phyloP scores from a whole-genome alignment of 2,113 vertebrate genomes.

The Myotis brandtii region DNA sequence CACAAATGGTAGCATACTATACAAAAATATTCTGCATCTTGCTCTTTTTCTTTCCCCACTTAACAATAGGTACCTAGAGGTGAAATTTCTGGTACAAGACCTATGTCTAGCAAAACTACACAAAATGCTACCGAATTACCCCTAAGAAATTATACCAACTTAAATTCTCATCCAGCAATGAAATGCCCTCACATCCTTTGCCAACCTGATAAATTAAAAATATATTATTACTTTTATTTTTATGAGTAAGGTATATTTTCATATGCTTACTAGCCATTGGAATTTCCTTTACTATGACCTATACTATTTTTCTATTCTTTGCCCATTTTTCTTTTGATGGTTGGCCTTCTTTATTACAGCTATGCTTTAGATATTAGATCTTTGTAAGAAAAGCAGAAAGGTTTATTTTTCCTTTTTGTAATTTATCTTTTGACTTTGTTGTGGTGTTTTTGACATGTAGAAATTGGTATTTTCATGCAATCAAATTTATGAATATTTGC shows the following conservation, averaged over 20 bases:
- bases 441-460: neutral
- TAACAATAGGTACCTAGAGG: neutral
- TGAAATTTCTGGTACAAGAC: neutral
- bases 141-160: neutral
- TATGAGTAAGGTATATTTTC: neutral
- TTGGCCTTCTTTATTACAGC: neutral
- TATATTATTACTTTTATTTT: neutral
- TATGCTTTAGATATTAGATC: slow-evolving; percentile 18
- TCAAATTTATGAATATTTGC: slow-evolving; percentile 13
- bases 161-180: neutral
- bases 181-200: neutral
- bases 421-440: slow-evolving; percentile 22
- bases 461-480: slow-evolving; percentile 54
- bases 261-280: neutral
- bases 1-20: neutral
- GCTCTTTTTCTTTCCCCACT: neutral
- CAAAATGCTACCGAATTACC: neutral
- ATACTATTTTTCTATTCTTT: slow-evolving; percentile 25
- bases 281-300: neutral
- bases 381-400: neutral
- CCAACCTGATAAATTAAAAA: neutral
- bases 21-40: neutral
- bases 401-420: neutral
- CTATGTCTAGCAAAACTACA: slow-evolving; percentile 16
- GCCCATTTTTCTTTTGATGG: neutral